A percentile compares a stretch with the other conserved stretches of the same genome.
Conservation (phyloP, 2,888 invertebrate genomes). For the Operophtera brumata region DNA sequence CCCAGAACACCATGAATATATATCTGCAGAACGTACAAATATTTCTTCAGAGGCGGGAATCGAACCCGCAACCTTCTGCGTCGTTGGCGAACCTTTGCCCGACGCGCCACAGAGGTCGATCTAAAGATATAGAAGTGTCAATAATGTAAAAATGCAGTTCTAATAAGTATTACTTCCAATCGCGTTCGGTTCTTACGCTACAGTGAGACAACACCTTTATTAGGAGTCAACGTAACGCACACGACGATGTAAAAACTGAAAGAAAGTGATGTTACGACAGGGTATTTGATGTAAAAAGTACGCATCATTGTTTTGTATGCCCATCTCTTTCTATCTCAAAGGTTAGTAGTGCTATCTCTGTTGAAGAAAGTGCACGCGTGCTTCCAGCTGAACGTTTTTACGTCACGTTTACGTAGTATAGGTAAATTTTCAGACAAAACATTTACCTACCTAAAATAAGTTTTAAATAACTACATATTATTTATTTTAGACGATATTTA, state of each 20-base stretch:
- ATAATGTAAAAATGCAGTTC: too few species aligned
- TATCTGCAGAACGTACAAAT: too few species aligned
- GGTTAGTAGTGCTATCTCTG: constrained; percentile 42
- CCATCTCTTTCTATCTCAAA: constrained; percentile 45
- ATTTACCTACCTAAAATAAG: too few species aligned
- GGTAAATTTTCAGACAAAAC: constrained; percentile 25
- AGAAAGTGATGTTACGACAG: constrained; percentile 72
- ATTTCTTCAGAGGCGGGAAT: too few species aligned
- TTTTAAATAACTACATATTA: too few species aligned
- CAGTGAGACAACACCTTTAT: constrained; percentile 33
- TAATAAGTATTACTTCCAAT: too few species aligned
- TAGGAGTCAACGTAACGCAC: constrained; percentile 62
- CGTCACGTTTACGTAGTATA: constrained; percentile 60
- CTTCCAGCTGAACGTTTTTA: constrained; percentile 60
- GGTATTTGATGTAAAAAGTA: constrained; percentile 55
- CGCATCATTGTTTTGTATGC: constrained; percentile 63
- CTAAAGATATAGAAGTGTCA: too few species aligned
- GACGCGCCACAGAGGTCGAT: too few species aligned
- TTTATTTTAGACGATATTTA: too few species aligned
- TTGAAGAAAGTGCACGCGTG: constrained; percentile 73
- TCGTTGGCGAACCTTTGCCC: too few species aligned
- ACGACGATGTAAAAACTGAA: constrained; percentile 53
- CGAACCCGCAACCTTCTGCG: too few species aligned
- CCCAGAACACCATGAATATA: too few species aligned
- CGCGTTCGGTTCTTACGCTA: neutral